These are phyloP conservation scores for Solea solea DNA, from an alignment of 2,113 vertebrate genomes.

Conservation along the genomic window DNA sequence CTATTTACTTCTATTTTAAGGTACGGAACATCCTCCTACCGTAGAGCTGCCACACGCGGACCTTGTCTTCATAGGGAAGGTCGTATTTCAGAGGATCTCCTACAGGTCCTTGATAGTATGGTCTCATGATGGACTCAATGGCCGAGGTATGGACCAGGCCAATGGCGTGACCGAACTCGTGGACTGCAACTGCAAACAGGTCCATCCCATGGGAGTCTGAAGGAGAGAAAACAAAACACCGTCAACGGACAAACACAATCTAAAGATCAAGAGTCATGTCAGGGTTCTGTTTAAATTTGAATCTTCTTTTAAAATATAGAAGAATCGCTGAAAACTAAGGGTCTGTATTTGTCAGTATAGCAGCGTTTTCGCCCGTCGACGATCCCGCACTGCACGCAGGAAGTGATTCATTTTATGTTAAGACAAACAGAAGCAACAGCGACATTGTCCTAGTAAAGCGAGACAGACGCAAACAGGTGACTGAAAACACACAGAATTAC, in stretches of 20 bases:
- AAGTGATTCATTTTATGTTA: too few species aligned
- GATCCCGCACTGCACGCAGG: too few species aligned
- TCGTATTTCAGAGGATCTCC: constrained; percentile 94
- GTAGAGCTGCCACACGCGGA: constrained; percentile 95
- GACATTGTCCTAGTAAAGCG: too few species aligned
- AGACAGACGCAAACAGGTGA: too few species aligned
- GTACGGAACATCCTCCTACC: constrained; percentile 77
- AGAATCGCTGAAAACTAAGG: background rate
- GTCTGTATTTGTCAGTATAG: too few species aligned
- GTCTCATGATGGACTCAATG: constrained; percentile 93
- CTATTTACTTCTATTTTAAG: background rate
- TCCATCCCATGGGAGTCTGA: constrained; percentile 92
- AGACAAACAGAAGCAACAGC: too few species aligned
- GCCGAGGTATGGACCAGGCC: constrained; percentile 92
- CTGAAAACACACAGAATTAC: too few species aligned
- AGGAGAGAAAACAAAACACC: background rate
- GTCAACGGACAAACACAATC: background rate
- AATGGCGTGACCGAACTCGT: constrained; percentile 97
- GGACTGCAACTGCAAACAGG: constrained; percentile 94
- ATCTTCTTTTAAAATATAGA: background rate
- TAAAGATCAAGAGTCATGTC: background rate
- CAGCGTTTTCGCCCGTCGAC: too few species aligned
- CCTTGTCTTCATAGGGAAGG: constrained; percentile 93
- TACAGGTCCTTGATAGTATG: constrained; percentile 95
- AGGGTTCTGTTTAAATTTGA: background rate